Percentiles rank a stretch among this genome's conserved stretches.
Evolutionary conservation across 92 coral and sea anemone species (phyloP).

Genomic region (Pocillopora grandis): DNA sequence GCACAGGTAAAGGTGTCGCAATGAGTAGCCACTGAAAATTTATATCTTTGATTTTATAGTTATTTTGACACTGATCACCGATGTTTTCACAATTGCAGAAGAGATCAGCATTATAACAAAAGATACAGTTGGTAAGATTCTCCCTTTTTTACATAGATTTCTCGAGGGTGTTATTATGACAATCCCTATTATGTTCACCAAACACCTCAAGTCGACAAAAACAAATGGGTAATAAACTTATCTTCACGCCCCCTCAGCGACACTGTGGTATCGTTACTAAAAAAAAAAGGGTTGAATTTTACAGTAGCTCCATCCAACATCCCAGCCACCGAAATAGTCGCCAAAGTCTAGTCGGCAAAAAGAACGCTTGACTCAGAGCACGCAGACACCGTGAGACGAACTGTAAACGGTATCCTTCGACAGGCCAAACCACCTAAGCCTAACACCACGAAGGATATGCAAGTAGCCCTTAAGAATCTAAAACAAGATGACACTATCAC

Average conservation of each 20-base stretch:
- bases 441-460: too few species aligned
- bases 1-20: too few species aligned
- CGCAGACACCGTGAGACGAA: too few species aligned
- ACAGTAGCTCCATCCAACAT: conserved; percentile 8
- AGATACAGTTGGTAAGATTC: conserved; percentile 9
- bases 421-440: too few species aligned
- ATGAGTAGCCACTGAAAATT: too few species aligned
- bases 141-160: background rate
- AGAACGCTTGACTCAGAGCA: too few species aligned
- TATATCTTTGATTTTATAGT: too few species aligned
- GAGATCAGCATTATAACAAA: background rate
- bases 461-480: too few species aligned
- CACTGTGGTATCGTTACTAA: background rate
- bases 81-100: background rate
- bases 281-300: conserved; percentile 30
- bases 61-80: background rate
- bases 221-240: conserved; percentile 30
- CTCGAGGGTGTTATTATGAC: background rate
- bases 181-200: background rate
- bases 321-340: too few species aligned
- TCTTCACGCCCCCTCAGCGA: conserved; percentile 40
- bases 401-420: too few species aligned
- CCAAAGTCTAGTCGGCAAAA: too few species aligned
- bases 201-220: conserved; percentile 1
- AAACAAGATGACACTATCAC: too few species aligned